Evolutionary conservation across 1,140 invertebrate genomes (phyloP).

Genomic region (Heliconius eleuchia): DNA sequence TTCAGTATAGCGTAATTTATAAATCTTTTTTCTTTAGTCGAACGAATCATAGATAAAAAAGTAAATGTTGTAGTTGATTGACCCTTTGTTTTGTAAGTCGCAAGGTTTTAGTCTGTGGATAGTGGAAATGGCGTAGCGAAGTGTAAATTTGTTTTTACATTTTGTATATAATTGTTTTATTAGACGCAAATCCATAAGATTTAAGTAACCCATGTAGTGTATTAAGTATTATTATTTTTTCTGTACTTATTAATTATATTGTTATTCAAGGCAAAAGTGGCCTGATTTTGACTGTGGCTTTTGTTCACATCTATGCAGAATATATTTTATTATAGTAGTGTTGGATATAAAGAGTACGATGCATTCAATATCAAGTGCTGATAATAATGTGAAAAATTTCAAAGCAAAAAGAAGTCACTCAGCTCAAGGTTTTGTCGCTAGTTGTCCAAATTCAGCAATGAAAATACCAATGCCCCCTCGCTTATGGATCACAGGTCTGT

Average conservation of each 20-base stretch:
- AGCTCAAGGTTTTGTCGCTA: constrained; percentile 63
- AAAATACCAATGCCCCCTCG: constrained; percentile 77
- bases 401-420: constrained; percentile 61
- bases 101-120: constrained; percentile 29
- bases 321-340: constrained; percentile 43
- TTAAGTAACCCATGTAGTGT: constrained; percentile 62
- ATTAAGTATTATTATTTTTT: constrained; percentile 50
- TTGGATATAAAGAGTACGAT: constrained; percentile 54
- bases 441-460: constrained; percentile 59
- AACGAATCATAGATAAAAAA: not conserved
- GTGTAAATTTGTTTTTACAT: constrained; percentile 66
- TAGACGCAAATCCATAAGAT: constrained; percentile 71
- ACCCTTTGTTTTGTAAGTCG: constrained; percentile 21
- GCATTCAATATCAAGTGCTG: constrained; percentile 45
- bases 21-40: not conserved
- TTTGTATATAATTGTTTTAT: constrained; percentile 73
- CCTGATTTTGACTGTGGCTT: constrained; percentile 52
- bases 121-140: constrained; percentile 69
- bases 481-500: constrained; percentile 73
- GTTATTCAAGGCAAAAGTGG: constrained; percentile 41
- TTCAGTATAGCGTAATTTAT: not conserved
- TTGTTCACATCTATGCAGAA: constrained; percentile 47
- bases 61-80: constrained; percentile 17
- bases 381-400: constrained; percentile 38
- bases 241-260: constrained; percentile 44